Evolutionary conservation across 2,888 invertebrate genomes (phyloP).

Genomic region (Chorisops tibialis): DNA sequence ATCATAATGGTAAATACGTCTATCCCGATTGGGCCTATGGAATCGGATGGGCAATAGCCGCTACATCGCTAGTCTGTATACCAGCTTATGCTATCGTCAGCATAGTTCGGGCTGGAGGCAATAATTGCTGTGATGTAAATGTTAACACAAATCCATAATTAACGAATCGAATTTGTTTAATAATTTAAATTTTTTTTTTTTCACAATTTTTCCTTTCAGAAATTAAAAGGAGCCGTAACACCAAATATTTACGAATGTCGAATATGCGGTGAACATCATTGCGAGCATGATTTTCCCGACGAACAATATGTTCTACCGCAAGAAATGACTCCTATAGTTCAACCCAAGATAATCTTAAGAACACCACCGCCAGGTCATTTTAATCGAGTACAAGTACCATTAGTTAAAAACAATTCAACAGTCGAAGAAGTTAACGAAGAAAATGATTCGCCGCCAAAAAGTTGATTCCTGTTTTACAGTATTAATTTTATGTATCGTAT

Average conservation of each 20-base stretch:
- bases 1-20: slow-evolving; percentile 72
- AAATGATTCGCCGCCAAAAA: slow-evolving; percentile 7
- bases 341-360: slow-evolving; percentile 33
- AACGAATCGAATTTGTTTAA: background rate
- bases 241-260: slow-evolving; percentile 74
- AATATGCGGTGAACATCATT: slow-evolving; percentile 73
- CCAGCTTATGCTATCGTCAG: slow-evolving; percentile 76
- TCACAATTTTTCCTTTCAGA: slow-evolving; percentile 54
- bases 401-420: slow-evolving; percentile 7
- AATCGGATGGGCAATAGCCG: slow-evolving; percentile 83
- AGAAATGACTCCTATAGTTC: slow-evolving; percentile 43
- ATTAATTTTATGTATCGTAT: too few species aligned
- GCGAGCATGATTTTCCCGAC: slow-evolving; percentile 62
- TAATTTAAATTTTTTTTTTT: slow-evolving; percentile 3
- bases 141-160: background rate
- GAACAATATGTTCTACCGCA: slow-evolving; percentile 54
- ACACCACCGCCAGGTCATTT: slow-evolving; percentile 33
- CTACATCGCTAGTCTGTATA: slow-evolving; percentile 78
- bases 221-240: slow-evolving; percentile 69
- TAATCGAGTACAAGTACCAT: background rate
- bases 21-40: slow-evolving; percentile 84
- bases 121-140: slow-evolving; percentile 66
- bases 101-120: slow-evolving; percentile 67
- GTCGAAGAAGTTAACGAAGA: slow-evolving; percentile 19
- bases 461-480: background rate